Base-by-base conservation (phyloP, 1,140 invertebrate species). In the Grapholita molesta region DNA sequence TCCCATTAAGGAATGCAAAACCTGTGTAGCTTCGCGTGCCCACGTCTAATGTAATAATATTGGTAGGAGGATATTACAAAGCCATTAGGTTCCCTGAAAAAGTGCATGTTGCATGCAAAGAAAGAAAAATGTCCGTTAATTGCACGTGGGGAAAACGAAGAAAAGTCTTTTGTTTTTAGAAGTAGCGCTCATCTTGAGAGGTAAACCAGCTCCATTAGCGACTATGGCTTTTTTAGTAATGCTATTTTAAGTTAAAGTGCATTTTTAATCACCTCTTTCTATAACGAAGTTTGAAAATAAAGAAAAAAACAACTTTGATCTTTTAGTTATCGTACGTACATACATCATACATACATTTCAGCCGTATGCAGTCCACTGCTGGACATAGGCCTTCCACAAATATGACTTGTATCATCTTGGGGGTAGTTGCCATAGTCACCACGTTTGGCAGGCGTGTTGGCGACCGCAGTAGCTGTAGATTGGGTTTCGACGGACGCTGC, bases 41-140 rank as follows among this genome's bases (percentile, higher is more conserved):
- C 55, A 12, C n/a, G n/a, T 25, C 4, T 61, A 61, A 61, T 61
- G 55, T 61, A 61, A 61, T 61, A 61, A 61, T 30, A 61, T 61
- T 25, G n/a, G 55, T 28, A 28, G 28, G 12, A 57, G 53, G 28
- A 32, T 61, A 61, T 61, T 61, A 61, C 55, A 61, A 61, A 61
- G 55, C 55, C 55, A 61, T 61, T 57, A 57, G 23, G 8, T 57
- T 61, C 28, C 55, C 24, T 61, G 55, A 61, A 61, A 61, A 61
- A 61, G 25, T 61, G 55, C 55, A 61, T 25, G 55, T 6, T 61
- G 25, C 55, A 61, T 28, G 55, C 55, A 61, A 28, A 61, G 25
- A 28, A 61, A 18, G 55, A 61, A 61, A n/a, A 61, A 61, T 28
- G 5, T 18, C 55, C 24, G 28, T 25, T 61, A 61, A 61, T 61